A percentile compares a stretch with the other conserved stretches of the same genome.
Conservation (phyloP, 2,888 invertebrate species). For the Phorcus lineatus region DNA sequence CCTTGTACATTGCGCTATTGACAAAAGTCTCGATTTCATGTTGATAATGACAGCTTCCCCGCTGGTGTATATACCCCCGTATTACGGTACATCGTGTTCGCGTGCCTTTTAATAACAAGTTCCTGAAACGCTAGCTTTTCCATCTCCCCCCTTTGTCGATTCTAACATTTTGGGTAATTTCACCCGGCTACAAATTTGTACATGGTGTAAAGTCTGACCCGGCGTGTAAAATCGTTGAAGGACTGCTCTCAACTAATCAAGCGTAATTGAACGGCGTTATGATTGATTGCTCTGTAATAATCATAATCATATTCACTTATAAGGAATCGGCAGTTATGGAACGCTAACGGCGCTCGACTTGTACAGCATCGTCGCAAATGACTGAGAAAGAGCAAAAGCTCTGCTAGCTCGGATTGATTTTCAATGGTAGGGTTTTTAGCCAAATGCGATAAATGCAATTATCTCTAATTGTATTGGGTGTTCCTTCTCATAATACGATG, state of each 20-base stretch:
- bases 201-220: neutral
- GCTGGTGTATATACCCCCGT: neutral
- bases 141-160: neutral
- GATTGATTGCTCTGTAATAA: conserved; percentile 21
- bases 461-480: conserved; percentile 31
- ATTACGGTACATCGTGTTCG: neutral
- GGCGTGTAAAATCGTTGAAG: neutral
- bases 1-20: neutral
- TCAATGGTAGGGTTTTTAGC: conserved; percentile 27
- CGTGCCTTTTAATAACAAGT: neutral
- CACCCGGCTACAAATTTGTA: neutral
- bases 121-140: neutral
- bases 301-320: conserved; percentile 13
- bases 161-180: neutral
- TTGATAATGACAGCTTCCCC: neutral
- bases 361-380: neutral
- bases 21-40: neutral
- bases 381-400: conserved; percentile 9
- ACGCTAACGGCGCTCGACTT: neutral
- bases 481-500: conserved; percentile 10
- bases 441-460: conserved; percentile 33
- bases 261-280: neutral
- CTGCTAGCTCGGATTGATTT: conserved; percentile 19
- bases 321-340: neutral
- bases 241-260: neutral